Evolutionary conservation across 2,888 invertebrate species (phyloP).

Genomic region (Cyrtodaria siliqua): DNA sequence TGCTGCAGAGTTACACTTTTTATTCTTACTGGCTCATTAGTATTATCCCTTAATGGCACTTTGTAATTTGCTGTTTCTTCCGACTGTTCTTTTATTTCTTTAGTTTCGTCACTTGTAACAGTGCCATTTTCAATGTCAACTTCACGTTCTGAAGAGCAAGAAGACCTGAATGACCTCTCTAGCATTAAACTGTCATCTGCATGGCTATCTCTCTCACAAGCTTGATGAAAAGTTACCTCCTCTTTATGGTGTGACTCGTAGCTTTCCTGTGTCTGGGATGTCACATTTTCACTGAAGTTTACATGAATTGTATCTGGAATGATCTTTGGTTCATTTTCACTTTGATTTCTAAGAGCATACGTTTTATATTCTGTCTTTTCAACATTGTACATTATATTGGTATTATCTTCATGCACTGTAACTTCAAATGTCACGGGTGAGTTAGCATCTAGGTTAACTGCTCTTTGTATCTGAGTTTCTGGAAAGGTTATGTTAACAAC

Average conservation of each 20-base stretch:
- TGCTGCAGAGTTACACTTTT: constrained; percentile 31
- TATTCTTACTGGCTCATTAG: constrained; percentile 8
- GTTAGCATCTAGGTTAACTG: constrained; percentile 30
- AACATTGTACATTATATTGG: constrained; percentile 78
- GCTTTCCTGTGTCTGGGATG: constrained; percentile 66
- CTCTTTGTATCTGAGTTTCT: constrained; percentile 46
- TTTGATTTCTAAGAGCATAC: constrained; percentile 64
- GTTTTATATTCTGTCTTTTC: constrained; percentile 78
- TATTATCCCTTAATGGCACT: constrained; percentile 26
- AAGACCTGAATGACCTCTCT: constrained; percentile 54
- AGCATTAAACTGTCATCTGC: constrained; percentile 26
- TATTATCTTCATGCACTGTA: constrained; percentile 75
- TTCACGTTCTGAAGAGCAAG: constrained; percentile 58
- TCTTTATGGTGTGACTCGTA: constrained; percentile 63
- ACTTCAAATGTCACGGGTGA: constrained; percentile 73
- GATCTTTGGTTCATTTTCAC: constrained; percentile 37
- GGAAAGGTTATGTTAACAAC: constrained; percentile 49
- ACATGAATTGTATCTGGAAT: constrained; percentile 77
- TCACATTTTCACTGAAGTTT: constrained; percentile 70
- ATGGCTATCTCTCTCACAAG: constrained; percentile 18
- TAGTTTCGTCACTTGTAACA: constrained; percentile 46
- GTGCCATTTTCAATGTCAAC: constrained; percentile 41
- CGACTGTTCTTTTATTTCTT: constrained; percentile 27
- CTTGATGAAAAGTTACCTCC: constrained; percentile 53
- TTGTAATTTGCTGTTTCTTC: constrained; percentile 24